phyloP scores from a whole-genome alignment of 2,113 vertebrate genomes.

The Galeopterus variegatus region DNA sequence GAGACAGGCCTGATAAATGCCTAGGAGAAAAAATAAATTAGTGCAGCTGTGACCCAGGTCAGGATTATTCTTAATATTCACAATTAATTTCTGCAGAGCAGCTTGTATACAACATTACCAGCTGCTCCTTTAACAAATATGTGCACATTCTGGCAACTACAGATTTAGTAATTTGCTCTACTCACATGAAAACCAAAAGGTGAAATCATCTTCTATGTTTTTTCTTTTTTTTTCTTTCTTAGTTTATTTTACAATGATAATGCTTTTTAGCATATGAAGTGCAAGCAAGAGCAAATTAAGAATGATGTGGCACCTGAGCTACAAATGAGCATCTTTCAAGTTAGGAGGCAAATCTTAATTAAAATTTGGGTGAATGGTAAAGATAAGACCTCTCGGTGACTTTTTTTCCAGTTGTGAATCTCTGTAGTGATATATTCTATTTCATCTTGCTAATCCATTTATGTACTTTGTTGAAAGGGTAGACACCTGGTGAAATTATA shows the following conservation, averaged over 20 bases:
- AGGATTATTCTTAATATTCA: constrained; percentile 88
- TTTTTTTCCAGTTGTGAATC: background rate
- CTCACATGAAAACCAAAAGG: constrained; percentile 68
- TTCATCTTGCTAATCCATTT: background rate
- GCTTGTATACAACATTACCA: constrained; percentile 84
- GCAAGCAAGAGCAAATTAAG: constrained; percentile 42
- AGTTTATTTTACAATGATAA: constrained; percentile 59
- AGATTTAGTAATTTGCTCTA: constrained; percentile 78
- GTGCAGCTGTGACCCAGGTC: constrained; percentile 76
- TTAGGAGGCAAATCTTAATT: background rate
- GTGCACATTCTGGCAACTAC: constrained; percentile 78
- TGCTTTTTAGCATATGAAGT: constrained; percentile 56
- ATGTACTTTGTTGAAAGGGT: background rate
- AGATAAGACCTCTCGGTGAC: background rate
- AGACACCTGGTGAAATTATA: background rate
- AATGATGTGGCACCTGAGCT: background rate
- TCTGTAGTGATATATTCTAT: background rate
- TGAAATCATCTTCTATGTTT: constrained; percentile 64
- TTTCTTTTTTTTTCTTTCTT: constrained; percentile 60
- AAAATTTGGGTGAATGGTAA: constrained; percentile 3
- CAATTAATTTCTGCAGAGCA: constrained; percentile 87
- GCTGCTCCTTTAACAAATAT: constrained; percentile 84
- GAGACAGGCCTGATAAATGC: constrained; percentile 71
- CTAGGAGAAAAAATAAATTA: constrained; percentile 66
- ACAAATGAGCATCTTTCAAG: background rate